Evolutionary conservation across 2,797 vertebrate genomes (phyloP).

Genomic region (Taeniopygia guttata): DNA sequence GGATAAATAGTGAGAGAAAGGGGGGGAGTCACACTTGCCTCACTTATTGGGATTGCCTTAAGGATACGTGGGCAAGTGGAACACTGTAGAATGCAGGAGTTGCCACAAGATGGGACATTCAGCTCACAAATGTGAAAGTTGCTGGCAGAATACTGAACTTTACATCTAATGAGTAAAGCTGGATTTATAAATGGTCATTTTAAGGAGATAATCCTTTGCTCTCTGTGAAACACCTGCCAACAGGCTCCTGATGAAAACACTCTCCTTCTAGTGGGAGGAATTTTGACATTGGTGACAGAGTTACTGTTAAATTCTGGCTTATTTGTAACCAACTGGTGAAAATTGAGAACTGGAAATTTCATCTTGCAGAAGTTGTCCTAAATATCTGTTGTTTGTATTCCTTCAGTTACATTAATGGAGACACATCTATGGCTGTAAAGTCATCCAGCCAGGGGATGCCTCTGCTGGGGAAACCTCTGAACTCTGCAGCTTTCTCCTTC

Average conservation of each 20-base stretch:
- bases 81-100: conserved; percentile 49
- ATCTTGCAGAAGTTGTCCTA: not conserved
- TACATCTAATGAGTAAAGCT: conserved; percentile 18
- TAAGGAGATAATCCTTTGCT: not conserved
- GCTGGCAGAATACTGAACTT: conserved; percentile 33
- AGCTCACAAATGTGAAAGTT: conserved; percentile 28
- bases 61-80: not conserved
- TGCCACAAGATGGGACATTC: conserved; percentile 61
- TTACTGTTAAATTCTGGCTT: not conserved
- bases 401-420: not conserved
- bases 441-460: not conserved
- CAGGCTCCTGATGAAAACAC: not conserved
- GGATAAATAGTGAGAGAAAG: not conserved
- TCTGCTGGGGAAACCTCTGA: not conserved
- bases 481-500: not conserved
- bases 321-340: not conserved
- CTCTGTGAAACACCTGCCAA: not conserved
- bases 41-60: not conserved
- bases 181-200: not conserved
- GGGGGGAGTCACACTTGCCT: not conserved
- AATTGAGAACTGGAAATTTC: not conserved
- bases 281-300: not conserved
- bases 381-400: not conserved
- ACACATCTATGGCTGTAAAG: not conserved
- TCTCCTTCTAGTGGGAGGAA: not conserved